Conservation (phyloP, 2,888 invertebrate species). For the Amphiduros pacificus region DNA sequence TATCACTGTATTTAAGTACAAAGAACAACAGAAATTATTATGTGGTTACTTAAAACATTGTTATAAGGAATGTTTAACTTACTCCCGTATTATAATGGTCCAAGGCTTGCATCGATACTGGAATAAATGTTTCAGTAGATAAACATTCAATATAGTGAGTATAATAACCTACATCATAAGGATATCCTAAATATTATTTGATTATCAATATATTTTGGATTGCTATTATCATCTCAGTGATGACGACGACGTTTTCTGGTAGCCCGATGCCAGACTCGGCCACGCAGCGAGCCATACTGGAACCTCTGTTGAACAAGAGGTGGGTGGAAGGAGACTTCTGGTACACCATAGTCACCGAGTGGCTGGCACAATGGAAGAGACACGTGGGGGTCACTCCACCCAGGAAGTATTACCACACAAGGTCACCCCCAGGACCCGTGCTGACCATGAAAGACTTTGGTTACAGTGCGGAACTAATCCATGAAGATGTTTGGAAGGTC, state of each 20-base stretch:
- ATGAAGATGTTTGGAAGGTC: constrained; percentile 50
- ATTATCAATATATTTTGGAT: no score
- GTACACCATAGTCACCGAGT: constrained; percentile 50
- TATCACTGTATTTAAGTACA: no score
- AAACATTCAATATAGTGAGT: no score
- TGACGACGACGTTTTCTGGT: neutral
- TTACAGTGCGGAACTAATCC: constrained; percentile 48
- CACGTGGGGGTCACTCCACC: constrained; percentile 43
- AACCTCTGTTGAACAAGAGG: constrained; percentile 38
- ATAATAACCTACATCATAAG: no score
- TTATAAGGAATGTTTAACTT: no score
- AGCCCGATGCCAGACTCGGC: constrained; percentile 34
- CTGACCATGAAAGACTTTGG: constrained; percentile 46
- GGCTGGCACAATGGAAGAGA: constrained; percentile 49
- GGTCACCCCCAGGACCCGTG: constrained; percentile 45
- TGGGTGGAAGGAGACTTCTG: constrained; percentile 50
- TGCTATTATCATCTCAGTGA: no score
- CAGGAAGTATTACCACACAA: constrained; percentile 46
- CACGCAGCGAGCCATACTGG: constrained; percentile 45
- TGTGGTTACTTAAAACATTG: no score
- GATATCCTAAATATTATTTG: no score
- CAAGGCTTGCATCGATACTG: no score
- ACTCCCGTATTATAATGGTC: no score
- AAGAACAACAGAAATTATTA: no score
- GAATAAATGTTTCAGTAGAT: no score